phyloP scores from a whole-genome alignment of 2,113 vertebrate genomes.

The Leptobrachium leishanense region DNA sequence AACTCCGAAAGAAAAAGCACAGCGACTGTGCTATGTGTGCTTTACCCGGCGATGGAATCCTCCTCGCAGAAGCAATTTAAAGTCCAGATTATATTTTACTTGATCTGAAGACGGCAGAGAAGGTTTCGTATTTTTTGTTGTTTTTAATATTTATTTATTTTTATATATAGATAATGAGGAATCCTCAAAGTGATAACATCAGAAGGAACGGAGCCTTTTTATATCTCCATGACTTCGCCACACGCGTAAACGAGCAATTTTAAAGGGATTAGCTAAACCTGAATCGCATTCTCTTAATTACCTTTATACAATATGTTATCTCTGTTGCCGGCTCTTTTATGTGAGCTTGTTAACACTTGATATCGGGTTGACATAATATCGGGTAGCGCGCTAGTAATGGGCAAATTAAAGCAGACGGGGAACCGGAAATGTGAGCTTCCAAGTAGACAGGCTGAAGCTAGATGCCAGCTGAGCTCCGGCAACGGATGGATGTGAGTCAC shows the following conservation, averaged over 20 bases:
- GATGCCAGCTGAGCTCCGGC: no score
- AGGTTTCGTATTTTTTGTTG: no score
- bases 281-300: not conserved
- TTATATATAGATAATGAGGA: not conserved
- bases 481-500: no score
- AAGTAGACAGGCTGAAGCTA: no score
- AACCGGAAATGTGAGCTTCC: no score
- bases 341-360: no score
- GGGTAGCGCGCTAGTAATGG: no score
- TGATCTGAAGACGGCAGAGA: not conserved
- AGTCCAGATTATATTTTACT: not conserved
- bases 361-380: no score
- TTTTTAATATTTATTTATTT: not conserved
- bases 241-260: not conserved
- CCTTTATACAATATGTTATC: no score
- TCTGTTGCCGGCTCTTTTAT: no score
- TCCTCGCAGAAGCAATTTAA: not conserved
- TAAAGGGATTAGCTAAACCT: not conserved
- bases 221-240: not conserved
- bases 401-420: no score
- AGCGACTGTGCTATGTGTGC: slow-evolving; percentile 3
- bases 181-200: not conserved
- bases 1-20: not conserved
- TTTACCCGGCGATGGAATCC: not conserved
- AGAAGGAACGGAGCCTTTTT: not conserved